Conservation (phyloP, 2,888 invertebrate genomes). For the Leucania comma region DNA sequence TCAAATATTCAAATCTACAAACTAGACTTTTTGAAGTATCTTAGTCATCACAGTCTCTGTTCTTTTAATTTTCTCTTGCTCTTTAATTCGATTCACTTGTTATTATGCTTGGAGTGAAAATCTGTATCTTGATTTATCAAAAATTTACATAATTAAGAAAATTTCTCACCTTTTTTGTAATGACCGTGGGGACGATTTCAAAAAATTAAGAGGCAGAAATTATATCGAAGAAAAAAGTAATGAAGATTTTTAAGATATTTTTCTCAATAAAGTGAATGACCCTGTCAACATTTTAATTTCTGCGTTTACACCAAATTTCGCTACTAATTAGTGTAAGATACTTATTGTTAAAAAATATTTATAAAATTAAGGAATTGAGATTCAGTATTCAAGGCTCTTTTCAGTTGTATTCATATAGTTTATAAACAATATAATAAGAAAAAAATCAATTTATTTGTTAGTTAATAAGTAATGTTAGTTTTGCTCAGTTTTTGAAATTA, state of each 20-base stretch:
- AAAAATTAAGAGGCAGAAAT: not conserved
- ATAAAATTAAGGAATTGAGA: constrained; percentile 65
- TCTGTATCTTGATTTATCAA: not conserved
- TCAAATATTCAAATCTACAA: not conserved
- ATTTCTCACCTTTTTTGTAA: not conserved
- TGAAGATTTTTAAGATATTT: not conserved
- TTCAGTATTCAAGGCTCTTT: constrained; percentile 55
- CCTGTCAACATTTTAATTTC: constrained; percentile 44
- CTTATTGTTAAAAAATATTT: constrained; percentile 61
- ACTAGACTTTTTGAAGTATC: not conserved
- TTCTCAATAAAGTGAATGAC: constrained; percentile 7
- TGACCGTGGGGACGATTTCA: not conserved
- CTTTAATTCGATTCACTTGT: not conserved
- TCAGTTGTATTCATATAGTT: constrained; percentile 62
- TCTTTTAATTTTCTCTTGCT: not conserved
- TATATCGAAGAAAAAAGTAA: not conserved
- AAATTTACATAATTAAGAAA: not conserved
- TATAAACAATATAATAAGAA: constrained; percentile 48
- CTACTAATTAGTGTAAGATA: constrained; percentile 63
- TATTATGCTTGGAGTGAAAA: not conserved
- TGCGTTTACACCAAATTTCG: constrained; percentile 68
- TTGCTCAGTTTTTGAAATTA: constrained; percentile 62
- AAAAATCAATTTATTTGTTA: constrained; percentile 47
- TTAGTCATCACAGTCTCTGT: not conserved
- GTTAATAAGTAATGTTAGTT: constrained; percentile 55